Base-by-base conservation (phyloP, 2,888 invertebrate genomes). In the Serrognathus titanus region DNA sequence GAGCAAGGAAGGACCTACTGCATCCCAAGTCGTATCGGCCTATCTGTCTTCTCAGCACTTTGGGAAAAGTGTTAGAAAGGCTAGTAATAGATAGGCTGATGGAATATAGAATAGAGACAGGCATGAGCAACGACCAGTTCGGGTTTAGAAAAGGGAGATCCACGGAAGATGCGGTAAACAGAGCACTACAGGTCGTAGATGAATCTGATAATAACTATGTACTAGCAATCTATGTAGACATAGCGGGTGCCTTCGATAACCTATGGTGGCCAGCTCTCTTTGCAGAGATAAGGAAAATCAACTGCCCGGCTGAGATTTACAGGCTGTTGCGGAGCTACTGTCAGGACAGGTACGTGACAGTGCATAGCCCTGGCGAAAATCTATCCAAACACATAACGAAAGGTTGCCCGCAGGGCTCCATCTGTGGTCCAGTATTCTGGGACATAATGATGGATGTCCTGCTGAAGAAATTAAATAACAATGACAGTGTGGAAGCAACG, bases 161-260 rank as follows among this genome's bases (percentile, higher is more conserved):
- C 7, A 47, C 50, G 7, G 58, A 48, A 8, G 54, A 58, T 35
- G 54, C 54, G 5, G 11, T 58, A 5, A 48, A 43, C 40, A 6
- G 31, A 10, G 40, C 48, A 10, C 38, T 24, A 20, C 39, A 48
- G 35, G n/a, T 5, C 11, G n/a, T 35, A 2, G 41, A 4, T 2
- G n/a, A 10, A 1, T n/a, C 46, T 6, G 13, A 37, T 4, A n/a
- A 5, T 11, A 54, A 51, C 43, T 59, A 61, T 31, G 45, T 51
- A 1, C 10, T 51, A 4, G 39, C 36, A 3, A 13, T 57, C 2
- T 53, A 54, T 39, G 36, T 59, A 1, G 61, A 61, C 40, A 56
- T 59, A n/a, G 35, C 12, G 1, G 57, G 59, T 11, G 59, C 56
- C 12, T 61, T 61, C 36, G 57, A 16, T 31, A 62, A 58, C 38